Conservation (phyloP, 2,888 invertebrate species). For the Mimas tiliae region DNA sequence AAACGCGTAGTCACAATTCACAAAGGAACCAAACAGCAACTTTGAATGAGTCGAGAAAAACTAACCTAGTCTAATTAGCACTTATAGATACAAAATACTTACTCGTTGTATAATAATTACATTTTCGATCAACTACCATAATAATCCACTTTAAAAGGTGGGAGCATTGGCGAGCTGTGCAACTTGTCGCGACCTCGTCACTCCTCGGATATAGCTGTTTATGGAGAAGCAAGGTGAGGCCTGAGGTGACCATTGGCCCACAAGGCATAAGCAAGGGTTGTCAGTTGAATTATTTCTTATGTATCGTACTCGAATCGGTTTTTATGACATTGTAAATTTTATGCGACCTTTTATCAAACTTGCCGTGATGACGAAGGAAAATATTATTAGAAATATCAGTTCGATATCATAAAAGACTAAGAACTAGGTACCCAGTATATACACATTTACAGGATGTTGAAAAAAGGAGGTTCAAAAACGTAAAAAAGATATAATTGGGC, state of each 20-base stretch:
- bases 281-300: constrained; percentile 40
- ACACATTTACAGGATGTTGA: too few relatives aligned
- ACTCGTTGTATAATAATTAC: neutral
- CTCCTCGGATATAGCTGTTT: constrained; percentile 76
- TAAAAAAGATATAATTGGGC: too few relatives aligned
- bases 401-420: too few relatives aligned
- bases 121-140: constrained; percentile 44
- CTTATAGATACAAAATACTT: neutral
- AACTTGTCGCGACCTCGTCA: constrained; percentile 70
- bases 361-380: too few relatives aligned
- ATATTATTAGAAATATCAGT: too few relatives aligned
- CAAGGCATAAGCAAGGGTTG: constrained; percentile 62
- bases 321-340: too few relatives aligned
- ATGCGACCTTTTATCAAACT: too few relatives aligned
- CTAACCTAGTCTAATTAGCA: constrained; percentile 1
- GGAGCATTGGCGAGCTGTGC: constrained; percentile 63
- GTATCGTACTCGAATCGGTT: constrained; percentile 3
- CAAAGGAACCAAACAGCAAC: neutral
- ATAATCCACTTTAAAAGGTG: constrained; percentile 61
- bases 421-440: too few relatives aligned
- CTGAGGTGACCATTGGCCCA: constrained; percentile 61
- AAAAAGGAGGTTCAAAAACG: too few relatives aligned
- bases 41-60: neutral
- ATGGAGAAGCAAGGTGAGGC: constrained; percentile 74
- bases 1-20: neutral